Conservation (phyloP, 2,113 vertebrate genomes). For the Chloroceryle aenea region DNA sequence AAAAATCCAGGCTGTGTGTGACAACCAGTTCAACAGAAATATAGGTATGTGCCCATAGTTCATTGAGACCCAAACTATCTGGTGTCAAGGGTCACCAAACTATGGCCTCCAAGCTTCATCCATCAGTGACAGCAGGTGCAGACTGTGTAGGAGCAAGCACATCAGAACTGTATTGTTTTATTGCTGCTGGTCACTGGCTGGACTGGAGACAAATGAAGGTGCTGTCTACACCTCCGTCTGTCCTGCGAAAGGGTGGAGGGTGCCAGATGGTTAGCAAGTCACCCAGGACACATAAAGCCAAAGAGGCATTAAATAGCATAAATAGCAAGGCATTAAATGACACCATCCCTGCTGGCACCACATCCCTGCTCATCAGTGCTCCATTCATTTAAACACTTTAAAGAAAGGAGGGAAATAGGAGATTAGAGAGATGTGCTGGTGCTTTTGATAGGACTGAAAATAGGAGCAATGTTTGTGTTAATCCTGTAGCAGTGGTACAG, state of each 20-base stretch:
- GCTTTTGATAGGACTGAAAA: constrained; percentile 62
- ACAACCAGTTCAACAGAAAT: neutral
- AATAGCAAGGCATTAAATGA: constrained; percentile 51
- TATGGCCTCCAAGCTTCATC: neutral
- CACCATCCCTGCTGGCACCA: constrained; percentile 56
- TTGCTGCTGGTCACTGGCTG: constrained; percentile 5
- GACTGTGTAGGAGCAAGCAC: neutral
- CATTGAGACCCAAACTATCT: neutral
- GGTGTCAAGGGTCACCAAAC: neutral
- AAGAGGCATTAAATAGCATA: constrained; percentile 47
- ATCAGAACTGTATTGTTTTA: neutral
- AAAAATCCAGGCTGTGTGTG: neutral
- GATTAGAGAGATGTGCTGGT: constrained; percentile 60
- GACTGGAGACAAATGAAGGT: neutral
- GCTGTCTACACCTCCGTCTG: constrained; percentile 29
- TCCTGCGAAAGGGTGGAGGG: neutral
- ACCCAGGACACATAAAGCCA: constrained; percentile 56
- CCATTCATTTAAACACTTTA: constrained; percentile 50
- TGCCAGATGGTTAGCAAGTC: constrained; percentile 55
- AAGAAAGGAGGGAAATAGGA: constrained; percentile 50
- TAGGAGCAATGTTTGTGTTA: constrained; percentile 49
- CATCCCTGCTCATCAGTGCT: constrained; percentile 52
- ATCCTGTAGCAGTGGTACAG: constrained; percentile 25
- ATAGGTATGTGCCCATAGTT: neutral
- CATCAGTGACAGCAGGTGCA: neutral